phyloP scores from a whole-genome alignment of 2,888 invertebrate species.

The Scaptodrosophila latifasciaeformis region DNA sequence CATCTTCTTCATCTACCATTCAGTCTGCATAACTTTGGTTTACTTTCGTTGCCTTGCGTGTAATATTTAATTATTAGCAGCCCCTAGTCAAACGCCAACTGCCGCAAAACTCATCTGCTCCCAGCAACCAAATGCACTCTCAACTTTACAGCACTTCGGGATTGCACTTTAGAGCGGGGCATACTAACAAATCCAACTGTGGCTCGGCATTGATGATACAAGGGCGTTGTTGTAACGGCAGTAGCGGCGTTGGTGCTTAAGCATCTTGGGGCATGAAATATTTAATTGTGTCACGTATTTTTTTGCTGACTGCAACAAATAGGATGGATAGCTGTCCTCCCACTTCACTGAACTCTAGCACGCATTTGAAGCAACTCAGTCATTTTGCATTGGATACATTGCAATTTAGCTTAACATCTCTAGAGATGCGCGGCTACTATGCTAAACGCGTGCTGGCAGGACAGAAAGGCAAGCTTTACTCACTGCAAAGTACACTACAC shows the following conservation, averaged over 20 bases:
- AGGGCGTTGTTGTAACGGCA: constrained; percentile 7
- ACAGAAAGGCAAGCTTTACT: too few relatives aligned
- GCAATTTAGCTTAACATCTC: too few relatives aligned
- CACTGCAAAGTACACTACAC: not conserved
- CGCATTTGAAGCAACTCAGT: too few relatives aligned
- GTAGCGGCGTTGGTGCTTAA: constrained; percentile 31
- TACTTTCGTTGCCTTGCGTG: constrained; percentile 68
- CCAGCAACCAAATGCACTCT: not conserved
- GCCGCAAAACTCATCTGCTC: constrained; percentile 13
- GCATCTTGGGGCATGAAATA: constrained; percentile 67
- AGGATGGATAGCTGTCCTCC: not conserved
- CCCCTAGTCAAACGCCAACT: not conserved
- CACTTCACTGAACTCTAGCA: too few relatives aligned
- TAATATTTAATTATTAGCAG: constrained; percentile 62
- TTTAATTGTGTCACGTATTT: constrained; percentile 68
- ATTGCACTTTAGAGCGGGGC: constrained; percentile 65
- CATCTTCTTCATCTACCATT: too few relatives aligned
- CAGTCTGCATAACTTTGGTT: constrained; percentile 57
- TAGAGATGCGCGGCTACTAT: too few relatives aligned
- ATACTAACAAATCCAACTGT: too few relatives aligned
- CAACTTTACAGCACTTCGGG: constrained; percentile 45
- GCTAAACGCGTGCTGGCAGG: too few relatives aligned
- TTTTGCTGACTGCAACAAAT: constrained; percentile 50
- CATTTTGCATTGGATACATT: not conserved
- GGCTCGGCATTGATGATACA: constrained; percentile 3